Percentiles rank a stretch among this genome's conserved stretches.
These are phyloP conservation scores for Vicugna pacos DNA, from an alignment of 2,113 vertebrate species.

Conservation along the genomic window DNA sequence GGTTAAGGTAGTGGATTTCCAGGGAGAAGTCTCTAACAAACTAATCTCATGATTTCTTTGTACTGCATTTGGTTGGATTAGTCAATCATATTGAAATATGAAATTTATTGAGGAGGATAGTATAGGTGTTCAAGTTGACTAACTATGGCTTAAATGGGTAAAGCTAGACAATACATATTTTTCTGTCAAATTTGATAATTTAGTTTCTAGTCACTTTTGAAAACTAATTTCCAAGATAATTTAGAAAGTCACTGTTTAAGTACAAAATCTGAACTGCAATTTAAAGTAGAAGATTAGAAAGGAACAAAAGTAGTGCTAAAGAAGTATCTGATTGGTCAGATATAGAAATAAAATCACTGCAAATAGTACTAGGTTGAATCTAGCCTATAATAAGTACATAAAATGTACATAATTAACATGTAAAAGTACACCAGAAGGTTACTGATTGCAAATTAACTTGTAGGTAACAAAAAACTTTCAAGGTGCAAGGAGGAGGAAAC, in stretches of 20 bases:
- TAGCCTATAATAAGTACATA: neutral
- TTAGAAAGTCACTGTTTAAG: neutral
- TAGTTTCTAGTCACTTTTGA: neutral
- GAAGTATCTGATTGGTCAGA: neutral
- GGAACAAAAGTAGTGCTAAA: neutral
- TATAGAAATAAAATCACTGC: neutral
- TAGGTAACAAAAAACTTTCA: neutral
- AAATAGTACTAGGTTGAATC: neutral
- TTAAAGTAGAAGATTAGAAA: neutral
- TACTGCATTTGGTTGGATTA: neutral
- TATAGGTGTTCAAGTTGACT: neutral
- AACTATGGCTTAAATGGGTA: neutral
- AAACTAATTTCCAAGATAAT: neutral
- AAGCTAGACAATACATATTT: neutral
- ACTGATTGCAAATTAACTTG: neutral
- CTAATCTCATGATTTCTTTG: neutral
- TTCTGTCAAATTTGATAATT: neutral
- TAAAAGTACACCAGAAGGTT: neutral
- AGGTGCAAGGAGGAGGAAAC: neutral
- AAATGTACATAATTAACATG: neutral
- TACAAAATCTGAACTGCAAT: neutral
- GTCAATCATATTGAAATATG: neutral
- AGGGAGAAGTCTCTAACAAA: neutral
- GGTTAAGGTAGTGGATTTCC: neutral
- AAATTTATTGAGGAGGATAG: neutral